Evolutionary conservation across 1,140 invertebrate genomes (phyloP).

Genomic region (Paramacrobiotus metropolitanus): DNA sequence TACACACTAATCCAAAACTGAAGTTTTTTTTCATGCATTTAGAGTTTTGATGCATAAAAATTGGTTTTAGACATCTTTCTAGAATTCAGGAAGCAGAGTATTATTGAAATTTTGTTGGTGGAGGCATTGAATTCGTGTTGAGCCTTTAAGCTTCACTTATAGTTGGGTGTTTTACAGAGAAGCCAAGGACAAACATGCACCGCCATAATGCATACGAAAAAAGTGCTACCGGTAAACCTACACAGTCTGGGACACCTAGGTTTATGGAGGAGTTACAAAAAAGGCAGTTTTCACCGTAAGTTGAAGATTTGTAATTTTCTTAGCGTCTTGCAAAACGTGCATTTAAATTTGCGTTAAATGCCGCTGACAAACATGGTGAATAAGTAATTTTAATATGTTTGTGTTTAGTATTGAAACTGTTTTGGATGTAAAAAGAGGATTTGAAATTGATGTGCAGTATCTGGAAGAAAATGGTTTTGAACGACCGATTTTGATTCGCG

Average conservation of each 20-base stretch:
- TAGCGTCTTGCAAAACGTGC: too few species aligned
- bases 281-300: neutral
- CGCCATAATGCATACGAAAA: neutral
- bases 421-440: neutral
- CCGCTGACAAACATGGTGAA: too few species aligned
- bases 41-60: too few species aligned
- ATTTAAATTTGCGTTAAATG: too few species aligned
- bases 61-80: too few species aligned
- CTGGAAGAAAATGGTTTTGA: neutral
- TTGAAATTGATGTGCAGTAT: neutral
- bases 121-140: too few species aligned
- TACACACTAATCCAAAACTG: too few species aligned
- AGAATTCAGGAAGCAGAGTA: too few species aligned
- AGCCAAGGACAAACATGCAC: neutral
- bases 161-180: neutral
- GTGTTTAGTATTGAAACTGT: neutral
- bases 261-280: neutral
- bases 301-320: neutral
- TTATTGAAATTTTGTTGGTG: too few species aligned
- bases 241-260: neutral
- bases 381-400: too few species aligned
- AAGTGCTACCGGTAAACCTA: neutral
- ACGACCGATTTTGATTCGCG: neutral
- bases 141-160: too few species aligned
- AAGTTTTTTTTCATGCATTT: too few species aligned